phyloP scores from a whole-genome alignment of 2,888 invertebrate species.

The Syritta pipiens region DNA sequence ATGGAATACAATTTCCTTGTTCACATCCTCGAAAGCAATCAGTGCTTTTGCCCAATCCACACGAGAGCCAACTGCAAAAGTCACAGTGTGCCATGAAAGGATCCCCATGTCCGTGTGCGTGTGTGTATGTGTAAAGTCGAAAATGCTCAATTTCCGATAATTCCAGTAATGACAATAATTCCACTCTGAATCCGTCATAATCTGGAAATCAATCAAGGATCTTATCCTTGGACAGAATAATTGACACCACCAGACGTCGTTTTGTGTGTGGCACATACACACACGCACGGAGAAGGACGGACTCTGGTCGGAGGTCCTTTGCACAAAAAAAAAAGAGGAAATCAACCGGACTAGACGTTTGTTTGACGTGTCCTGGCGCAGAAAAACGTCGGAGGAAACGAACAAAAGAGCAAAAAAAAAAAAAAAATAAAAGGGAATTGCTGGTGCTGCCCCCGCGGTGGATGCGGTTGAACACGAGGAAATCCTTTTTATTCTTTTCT shows the following conservation, averaged over 20 bases:
- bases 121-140: constrained; percentile 26
- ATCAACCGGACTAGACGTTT: constrained; percentile 54
- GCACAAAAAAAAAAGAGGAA: constrained; percentile 16
- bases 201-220: constrained; percentile 63
- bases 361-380: constrained; percentile 35
- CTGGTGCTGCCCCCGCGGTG: constrained; percentile 39
- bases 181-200: constrained; percentile 63
- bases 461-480: constrained; percentile 44
- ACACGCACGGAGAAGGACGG: not conserved
- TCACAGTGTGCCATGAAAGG: constrained; percentile 21
- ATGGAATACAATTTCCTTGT: too few species aligned
- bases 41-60: too few species aligned
- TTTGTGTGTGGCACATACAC: not conserved
- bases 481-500: constrained; percentile 53
- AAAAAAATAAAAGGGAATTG: constrained; percentile 5
- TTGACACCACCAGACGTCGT: constrained; percentile 46
- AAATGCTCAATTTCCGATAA: constrained; percentile 55
- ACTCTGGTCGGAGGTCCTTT: not conserved
- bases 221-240: constrained; percentile 55
- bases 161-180: constrained; percentile 58
- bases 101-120: not conserved
- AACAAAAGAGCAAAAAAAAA: not conserved
- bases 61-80: not conserved
- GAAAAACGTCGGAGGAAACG: not conserved
- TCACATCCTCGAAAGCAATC: too few species aligned